Evolutionary conservation across 2,888 invertebrate genomes (phyloP), one percentile per base, ranked within the genome.

Genomic region (Zonitis immaculata): DNA sequence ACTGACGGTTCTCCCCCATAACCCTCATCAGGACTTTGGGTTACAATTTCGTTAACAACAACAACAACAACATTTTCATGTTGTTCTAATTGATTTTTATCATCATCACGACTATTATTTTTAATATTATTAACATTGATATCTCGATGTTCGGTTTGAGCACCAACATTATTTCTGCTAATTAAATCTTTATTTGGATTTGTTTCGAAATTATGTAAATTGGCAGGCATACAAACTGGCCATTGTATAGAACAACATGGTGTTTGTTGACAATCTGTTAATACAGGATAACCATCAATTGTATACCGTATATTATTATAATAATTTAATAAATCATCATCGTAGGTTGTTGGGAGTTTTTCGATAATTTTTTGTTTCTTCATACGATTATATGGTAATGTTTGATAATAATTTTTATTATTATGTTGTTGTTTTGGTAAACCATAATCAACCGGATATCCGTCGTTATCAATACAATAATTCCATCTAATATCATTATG

Each of bases 381-480:
- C 44, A 83, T 76, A 52, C 87, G 78, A 16, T 35, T 42, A 67
- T 87, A 85, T 3, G 90, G 90, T 61, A 90, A 73, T 2, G 89
- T 90, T 65, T 89, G 83, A 70, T 89, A 89, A 70, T 66, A 70
- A 44, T 63, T 62, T 32, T 67, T 68, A 25, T 54, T 58, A 49
- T 62, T 61, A 45, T 63, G 58, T 8, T 67, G 65, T n/a, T 85
- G 79, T 68, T 87, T 88, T 1, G 88, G 88, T 42, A 89, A 76
- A 16, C 88, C 88, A 66, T 86, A 89, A 72, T 89, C 88, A 54
- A 88, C 80, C 6, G 90, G 90, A 68, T 87, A 74, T 14, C 72
- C 89, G 58, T 91, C 90, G 60, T 83, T 83, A 62, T 89, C 89
- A 59, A 90, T 76, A 69, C 84, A 85, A n/a, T 85, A 63, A 27